Percentiles rank a stretch among this genome's conserved stretches.
These are phyloP conservation scores for Phoenicopterus ruber DNA, from an alignment of 2,113 vertebrate genomes.

Conservation along the genomic window DNA sequence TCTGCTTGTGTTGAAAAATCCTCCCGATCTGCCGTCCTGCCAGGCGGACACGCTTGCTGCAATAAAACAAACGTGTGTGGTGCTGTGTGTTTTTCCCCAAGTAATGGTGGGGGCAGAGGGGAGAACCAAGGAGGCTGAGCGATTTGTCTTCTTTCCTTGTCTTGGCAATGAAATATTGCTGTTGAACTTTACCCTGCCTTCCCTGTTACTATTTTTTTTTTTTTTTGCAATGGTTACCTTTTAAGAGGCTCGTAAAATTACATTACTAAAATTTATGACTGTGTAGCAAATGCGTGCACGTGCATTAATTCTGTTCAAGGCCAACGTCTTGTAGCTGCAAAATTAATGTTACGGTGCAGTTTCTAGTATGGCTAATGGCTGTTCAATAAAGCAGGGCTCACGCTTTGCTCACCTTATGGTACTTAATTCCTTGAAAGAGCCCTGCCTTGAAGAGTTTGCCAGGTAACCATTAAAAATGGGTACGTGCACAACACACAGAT, in stretches of 20 bases:
- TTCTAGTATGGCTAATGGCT: not conserved
- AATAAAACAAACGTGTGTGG: not conserved
- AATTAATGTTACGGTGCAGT: not conserved
- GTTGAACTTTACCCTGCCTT: constrained; percentile 12
- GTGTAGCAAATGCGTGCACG: not conserved
- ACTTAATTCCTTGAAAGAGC: not conserved
- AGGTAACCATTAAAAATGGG: not conserved
- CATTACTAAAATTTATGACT: constrained; percentile 17
- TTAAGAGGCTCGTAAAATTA: not conserved
- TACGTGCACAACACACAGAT: not conserved
- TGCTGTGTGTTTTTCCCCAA: not conserved
- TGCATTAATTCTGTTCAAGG: not conserved
- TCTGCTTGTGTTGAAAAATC: not conserved
- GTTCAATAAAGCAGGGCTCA: not conserved
- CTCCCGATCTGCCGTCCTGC: not conserved
- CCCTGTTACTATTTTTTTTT: not conserved
- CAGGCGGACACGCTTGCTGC: not conserved
- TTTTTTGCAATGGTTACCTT: not conserved
- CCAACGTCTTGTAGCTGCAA: not conserved
- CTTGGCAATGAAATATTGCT: constrained; percentile 24
- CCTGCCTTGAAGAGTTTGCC: not conserved
- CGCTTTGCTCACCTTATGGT: not conserved
- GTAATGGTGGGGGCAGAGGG: not conserved
- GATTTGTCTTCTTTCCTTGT: constrained; percentile 10
- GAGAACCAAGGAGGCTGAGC: not conserved